These are phyloP conservation scores for Manis crassicaudata DNA, from an alignment of 2,797 vertebrate species.

Conservation along the genomic window DNA sequence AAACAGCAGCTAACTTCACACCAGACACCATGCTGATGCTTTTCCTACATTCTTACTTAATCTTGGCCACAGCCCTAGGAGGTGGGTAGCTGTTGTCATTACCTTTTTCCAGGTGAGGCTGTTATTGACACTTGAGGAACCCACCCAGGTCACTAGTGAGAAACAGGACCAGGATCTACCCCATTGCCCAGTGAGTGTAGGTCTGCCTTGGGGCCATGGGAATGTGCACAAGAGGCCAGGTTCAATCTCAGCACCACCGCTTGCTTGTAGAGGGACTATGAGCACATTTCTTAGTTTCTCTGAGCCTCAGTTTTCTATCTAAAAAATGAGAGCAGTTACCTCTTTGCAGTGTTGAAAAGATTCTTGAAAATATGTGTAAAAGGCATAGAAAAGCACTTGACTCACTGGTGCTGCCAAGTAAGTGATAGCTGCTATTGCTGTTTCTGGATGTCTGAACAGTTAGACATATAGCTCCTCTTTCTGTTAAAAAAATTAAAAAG, in stretches of 20 bases:
- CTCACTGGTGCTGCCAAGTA: background rate
- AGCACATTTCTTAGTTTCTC: background rate
- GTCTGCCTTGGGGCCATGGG: background rate
- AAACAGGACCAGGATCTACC: background rate
- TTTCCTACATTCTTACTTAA: background rate
- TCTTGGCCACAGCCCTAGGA: background rate
- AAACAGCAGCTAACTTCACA: background rate
- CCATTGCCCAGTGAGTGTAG: background rate
- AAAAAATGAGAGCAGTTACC: background rate
- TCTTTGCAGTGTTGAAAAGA: background rate
- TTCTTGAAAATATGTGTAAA: background rate
- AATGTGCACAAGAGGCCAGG: background rate
- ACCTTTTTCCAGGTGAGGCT: background rate
- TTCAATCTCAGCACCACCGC: background rate
- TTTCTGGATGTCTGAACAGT: background rate
- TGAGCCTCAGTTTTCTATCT: background rate
- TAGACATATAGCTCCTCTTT: background rate
- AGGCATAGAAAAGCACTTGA: background rate
- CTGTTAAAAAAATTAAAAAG: background rate
- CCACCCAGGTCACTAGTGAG: background rate
- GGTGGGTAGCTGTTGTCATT: background rate
- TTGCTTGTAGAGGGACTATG: background rate
- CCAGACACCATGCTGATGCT: no score
- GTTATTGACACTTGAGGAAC: background rate
- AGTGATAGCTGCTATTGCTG: background rate